A percentile compares a stretch with the other conserved stretches of the same genome.
Conservation (phyloP, 2,888 invertebrate species). For the Drosophila limbata region DNA sequence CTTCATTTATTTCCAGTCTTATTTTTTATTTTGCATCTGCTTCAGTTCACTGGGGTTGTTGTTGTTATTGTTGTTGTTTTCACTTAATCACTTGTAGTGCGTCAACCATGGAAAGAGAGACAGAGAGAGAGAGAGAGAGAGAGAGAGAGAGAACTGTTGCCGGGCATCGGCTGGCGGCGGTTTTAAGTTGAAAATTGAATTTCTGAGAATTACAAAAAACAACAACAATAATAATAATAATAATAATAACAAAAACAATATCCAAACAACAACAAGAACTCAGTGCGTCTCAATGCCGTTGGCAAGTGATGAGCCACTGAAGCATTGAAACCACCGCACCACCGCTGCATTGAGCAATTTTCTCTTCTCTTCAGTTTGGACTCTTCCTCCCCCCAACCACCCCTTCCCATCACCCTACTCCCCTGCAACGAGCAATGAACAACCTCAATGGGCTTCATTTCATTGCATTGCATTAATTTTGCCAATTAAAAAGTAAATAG, state of each 20-base stretch:
- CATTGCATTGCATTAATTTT: constrained; percentile 82
- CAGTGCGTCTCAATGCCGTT: constrained; percentile 49
- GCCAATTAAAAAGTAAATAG: constrained; percentile 81
- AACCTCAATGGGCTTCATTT: constrained; percentile 70
- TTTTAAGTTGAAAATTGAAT: constrained; percentile 80
- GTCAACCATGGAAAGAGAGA: constrained; percentile 5
- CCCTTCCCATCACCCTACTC: background rate
- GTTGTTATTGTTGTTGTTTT: constrained; percentile 60
- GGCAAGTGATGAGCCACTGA: constrained; percentile 35
- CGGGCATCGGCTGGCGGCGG: constrained; percentile 52
- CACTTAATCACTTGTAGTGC: constrained; percentile 78
- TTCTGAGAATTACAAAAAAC: constrained; percentile 76
- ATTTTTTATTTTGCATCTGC: constrained; percentile 63
- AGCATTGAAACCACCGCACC: constrained; percentile 11
- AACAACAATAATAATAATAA: constrained; percentile 24
- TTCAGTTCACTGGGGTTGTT: constrained; percentile 36
- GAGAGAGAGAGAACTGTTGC: constrained; percentile 21
- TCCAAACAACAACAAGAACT: constrained; percentile 42
- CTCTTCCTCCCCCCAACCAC: background rate
- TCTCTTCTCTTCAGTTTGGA: constrained; percentile 28
- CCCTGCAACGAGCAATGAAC: constrained; percentile 8
- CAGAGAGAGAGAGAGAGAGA: background rate
- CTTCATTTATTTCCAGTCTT: constrained; percentile 3
- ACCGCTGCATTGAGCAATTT: constrained; percentile 17
- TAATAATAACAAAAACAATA: constrained; percentile 35